These are phyloP conservation scores for Drosophila emarginata DNA, from an alignment of 2,888 invertebrate species.

Conservation along the genomic window DNA sequence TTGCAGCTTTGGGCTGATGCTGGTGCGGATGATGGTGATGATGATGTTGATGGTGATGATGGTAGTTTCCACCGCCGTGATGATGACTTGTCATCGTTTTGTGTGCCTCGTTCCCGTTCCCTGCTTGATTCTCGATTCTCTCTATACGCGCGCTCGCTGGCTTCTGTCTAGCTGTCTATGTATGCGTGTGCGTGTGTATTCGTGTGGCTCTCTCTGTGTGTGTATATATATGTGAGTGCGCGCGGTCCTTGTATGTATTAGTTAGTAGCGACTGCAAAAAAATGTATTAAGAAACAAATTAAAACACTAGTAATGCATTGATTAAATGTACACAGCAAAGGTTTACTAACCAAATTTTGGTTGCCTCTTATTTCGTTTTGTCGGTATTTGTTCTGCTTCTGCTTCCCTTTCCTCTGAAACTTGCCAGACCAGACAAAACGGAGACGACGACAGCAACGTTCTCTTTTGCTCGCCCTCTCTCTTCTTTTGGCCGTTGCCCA, in stretches of 20 bases:
- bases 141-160: conserved; percentile 14
- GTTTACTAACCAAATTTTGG: neutral
- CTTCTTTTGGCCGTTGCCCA: conserved; percentile 18
- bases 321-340: neutral
- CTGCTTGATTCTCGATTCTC: conserved; percentile 4
- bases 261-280: conserved; percentile 52
- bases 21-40: conserved; percentile 22
- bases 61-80: conserved; percentile 67
- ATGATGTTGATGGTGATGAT: conserved; percentile 29
- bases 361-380: conserved; percentile 5
- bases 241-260: conserved; percentile 50
- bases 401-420: conserved; percentile 33
- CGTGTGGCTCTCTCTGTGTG: conserved; percentile 35
- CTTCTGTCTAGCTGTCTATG: conserved; percentile 36
- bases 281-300: conserved; percentile 57
- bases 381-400: conserved; percentile 30
- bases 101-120: conserved; percentile 19
- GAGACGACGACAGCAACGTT: conserved; percentile 58
- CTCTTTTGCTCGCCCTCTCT: conserved; percentile 1
- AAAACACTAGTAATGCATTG: conserved; percentile 23
- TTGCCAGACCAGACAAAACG: conserved; percentile 40
- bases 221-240: conserved; percentile 51
- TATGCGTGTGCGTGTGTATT: conserved; percentile 22
- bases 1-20: conserved; percentile 53
- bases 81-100: conserved; percentile 73